phyloP scores from a whole-genome alignment of 2,797 vertebrate species.

The Pseudochirops cupreus region DNA sequence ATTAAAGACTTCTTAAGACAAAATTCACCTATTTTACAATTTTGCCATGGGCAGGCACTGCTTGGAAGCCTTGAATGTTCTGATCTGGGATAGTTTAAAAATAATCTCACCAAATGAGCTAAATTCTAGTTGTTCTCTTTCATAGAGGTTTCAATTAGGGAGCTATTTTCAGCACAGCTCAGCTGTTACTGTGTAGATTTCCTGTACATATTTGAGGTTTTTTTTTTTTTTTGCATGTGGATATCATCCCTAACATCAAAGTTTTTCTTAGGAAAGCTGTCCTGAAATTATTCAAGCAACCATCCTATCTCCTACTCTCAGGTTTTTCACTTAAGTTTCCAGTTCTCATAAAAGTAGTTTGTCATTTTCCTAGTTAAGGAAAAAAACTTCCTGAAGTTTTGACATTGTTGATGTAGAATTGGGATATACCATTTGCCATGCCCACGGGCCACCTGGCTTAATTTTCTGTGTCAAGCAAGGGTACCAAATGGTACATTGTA shows the following conservation, averaged over 20 bases:
- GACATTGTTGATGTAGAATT: not conserved
- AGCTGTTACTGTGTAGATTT: not conserved
- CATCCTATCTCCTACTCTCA: not conserved
- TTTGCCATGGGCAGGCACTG: not conserved
- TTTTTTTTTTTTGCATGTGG: slow-evolving; percentile 47
- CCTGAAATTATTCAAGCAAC: not conserved
- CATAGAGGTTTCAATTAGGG: not conserved
- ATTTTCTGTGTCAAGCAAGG: not conserved
- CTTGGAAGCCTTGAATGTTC: not conserved
- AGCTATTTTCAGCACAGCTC: not conserved
- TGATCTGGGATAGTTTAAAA: not conserved
- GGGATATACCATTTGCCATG: not conserved
- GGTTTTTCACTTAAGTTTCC: not conserved
- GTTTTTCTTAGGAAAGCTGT: not conserved
- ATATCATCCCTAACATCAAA: not conserved
- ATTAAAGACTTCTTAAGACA: not conserved
- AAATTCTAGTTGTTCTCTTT: not conserved
- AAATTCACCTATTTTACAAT: not conserved
- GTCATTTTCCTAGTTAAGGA: not conserved
- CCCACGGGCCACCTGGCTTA: not conserved
- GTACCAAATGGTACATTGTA: not conserved
- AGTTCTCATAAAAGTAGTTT: not conserved
- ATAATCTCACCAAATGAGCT: not conserved
- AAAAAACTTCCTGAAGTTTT: not conserved
- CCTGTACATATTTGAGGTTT: slow-evolving; percentile 22